Percentiles rank a stretch among this genome's conserved stretches.
Conservation (phyloP, 2,797 vertebrate genomes). For the Tarsius wallacei region DNA sequence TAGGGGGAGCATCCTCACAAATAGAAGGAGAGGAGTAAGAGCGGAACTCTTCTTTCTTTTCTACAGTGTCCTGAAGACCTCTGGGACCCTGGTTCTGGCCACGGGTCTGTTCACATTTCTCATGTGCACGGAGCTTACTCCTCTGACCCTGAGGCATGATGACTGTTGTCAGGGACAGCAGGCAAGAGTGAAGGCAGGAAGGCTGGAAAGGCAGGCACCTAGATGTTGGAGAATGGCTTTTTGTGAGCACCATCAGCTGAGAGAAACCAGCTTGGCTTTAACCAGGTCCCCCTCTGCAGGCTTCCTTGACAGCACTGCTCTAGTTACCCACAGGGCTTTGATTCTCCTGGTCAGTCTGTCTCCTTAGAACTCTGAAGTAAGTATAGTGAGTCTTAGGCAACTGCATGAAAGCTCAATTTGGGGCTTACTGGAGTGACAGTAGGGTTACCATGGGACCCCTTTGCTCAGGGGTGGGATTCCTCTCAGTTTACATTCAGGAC, state of each 20-base stretch:
- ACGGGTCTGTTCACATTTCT: not conserved
- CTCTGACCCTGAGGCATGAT: slow-evolving; percentile 44
- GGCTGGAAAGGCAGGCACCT: not conserved
- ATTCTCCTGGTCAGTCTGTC: not conserved
- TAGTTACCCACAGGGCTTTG: not conserved
- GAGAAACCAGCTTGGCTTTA: not conserved
- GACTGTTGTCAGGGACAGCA: not conserved
- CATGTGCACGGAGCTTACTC: not conserved
- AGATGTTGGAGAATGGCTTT: not conserved
- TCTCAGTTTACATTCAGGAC: not conserved
- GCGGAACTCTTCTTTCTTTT: not conserved
- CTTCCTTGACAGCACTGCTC: not conserved
- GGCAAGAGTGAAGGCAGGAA: not conserved
- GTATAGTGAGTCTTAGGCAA: not conserved
- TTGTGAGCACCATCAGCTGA: not conserved
- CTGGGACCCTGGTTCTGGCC: not conserved
- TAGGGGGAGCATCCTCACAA: not conserved
- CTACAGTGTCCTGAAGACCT: not conserved
- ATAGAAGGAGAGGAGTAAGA: not conserved
- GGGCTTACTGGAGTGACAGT: not conserved
- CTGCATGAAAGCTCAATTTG: not conserved
- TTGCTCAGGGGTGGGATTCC: too few relatives aligned
- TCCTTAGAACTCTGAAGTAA: not conserved
- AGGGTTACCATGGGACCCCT: too few relatives aligned
- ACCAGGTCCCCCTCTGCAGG: rapidly evolving